Evolutionary conservation across 2,113 vertebrate species (phyloP).

Genomic region (Geococcyx californianus): DNA sequence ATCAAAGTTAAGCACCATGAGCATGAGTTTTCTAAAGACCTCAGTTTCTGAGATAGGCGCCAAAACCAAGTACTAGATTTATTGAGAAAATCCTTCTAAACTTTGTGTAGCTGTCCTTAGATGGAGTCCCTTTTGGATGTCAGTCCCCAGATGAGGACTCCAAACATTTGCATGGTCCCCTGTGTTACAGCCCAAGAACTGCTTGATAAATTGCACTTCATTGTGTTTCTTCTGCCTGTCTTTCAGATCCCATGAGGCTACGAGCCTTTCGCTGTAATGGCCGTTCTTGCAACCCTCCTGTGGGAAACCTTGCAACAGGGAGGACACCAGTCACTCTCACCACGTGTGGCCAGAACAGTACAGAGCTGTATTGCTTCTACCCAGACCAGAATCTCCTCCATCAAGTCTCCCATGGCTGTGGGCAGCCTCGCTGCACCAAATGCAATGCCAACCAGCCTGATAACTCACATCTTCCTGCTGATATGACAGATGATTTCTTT

Average conservation of each 20-base stretch:
- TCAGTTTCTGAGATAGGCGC: background rate
- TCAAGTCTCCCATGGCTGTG: background rate
- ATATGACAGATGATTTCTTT: constrained; percentile 87
- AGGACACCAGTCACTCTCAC: constrained; percentile 79
- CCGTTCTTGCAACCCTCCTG: constrained; percentile 83
- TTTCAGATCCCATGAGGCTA: constrained; percentile 35
- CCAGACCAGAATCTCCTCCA: constrained; percentile 38
- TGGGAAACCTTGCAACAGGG: constrained; percentile 87
- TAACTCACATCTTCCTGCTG: constrained; percentile 76
- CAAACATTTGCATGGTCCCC: background rate
- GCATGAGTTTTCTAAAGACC: background rate
- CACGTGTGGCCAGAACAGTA: constrained; percentile 76
- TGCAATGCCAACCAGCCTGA: constrained; percentile 69
- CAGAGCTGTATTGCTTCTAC: constrained; percentile 71
- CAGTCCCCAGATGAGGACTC: background rate
- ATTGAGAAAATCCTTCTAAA: background rate
- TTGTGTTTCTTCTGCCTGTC: background rate
- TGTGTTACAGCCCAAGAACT: background rate
- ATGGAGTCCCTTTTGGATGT: background rate
- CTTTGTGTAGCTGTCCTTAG: background rate
- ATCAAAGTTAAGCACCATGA: background rate
- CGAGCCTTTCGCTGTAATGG: constrained; percentile 77
- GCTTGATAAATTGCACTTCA: background rate
- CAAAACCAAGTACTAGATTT: background rate
- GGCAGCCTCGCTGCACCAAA: constrained; percentile 66